phyloP scores from a whole-genome alignment of 2,113 vertebrate genomes.

The Cairina moschata region DNA sequence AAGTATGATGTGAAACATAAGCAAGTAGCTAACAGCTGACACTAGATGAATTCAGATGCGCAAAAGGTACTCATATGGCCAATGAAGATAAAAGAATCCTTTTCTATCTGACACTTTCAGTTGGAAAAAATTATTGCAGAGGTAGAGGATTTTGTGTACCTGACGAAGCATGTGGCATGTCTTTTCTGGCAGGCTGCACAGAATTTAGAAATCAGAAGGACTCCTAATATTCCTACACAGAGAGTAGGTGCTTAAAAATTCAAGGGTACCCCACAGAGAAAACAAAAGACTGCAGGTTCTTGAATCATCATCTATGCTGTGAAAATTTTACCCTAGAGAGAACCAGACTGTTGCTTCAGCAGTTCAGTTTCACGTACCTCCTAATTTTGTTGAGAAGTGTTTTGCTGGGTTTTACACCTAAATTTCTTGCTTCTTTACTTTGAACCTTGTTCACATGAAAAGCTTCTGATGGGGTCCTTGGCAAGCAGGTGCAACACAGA shows the following conservation, averaged over 20 bases:
- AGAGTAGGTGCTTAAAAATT: not conserved
- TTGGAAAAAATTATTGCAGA: conserved; percentile 49
- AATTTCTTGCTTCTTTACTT: not conserved
- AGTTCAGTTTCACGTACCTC: not conserved
- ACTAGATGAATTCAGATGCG: conserved; percentile 35
- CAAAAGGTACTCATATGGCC: conserved; percentile 9
- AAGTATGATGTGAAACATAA: conserved; percentile 33
- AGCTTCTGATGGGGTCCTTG: not conserved
- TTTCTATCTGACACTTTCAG: conserved; percentile 36
- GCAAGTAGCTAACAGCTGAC: conserved; percentile 24
- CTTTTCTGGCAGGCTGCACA: not conserved
- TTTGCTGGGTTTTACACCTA: not conserved
- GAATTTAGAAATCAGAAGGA: not conserved
- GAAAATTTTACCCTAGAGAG: not conserved
- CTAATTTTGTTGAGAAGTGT: not conserved
- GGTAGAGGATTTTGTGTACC: not conserved
- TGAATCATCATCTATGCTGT: not conserved
- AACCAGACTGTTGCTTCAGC: not conserved
- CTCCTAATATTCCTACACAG: not conserved
- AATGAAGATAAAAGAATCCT: conserved; percentile 47
- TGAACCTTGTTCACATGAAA: not conserved
- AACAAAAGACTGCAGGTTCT: not conserved
- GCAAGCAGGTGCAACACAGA: not conserved
- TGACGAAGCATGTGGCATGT: not conserved
- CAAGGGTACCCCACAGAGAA: not conserved